Conservation (phyloP, 2,888 invertebrate species). For the Harpalus rubripes region DNA sequence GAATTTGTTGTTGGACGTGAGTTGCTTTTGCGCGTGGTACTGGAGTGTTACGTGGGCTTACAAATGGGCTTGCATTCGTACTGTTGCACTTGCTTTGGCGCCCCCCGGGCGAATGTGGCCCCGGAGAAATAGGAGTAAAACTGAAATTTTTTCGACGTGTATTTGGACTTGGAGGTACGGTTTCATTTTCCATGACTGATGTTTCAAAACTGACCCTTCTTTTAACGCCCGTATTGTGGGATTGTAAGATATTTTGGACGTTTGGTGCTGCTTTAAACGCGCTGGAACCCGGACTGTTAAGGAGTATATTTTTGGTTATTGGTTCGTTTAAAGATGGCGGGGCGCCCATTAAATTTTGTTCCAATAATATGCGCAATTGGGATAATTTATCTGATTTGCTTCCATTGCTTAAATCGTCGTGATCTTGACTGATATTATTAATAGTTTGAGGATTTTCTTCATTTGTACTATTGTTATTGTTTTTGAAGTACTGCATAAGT, state of each 20-base stretch:
- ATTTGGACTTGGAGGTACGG: constrained; percentile 87
- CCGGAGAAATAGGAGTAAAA: constrained; percentile 92
- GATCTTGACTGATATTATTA: constrained; percentile 69
- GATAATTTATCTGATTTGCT: constrained; percentile 84
- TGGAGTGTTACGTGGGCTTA: constrained; percentile 89
- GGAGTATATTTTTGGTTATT: constrained; percentile 63
- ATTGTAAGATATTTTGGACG: constrained; percentile 44
- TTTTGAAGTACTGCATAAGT: constrained; percentile 89
- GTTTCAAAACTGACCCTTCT: constrained; percentile 82
- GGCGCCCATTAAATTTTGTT: constrained; percentile 79
- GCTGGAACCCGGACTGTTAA: constrained; percentile 61
- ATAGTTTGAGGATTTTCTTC: constrained; percentile 60
- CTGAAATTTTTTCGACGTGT: constrained; percentile 89
- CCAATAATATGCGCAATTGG: constrained; percentile 85
- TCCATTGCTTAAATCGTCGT: constrained; percentile 73
- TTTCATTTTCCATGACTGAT: constrained; percentile 74
- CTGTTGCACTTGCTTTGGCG: constrained; percentile 81
- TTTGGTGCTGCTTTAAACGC: constrained; percentile 68
- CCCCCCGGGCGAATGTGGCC: constrained; percentile 82
- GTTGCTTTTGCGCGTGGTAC: constrained; percentile 83
- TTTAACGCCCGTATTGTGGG: constrained; percentile 72
- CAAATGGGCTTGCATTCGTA: constrained; percentile 88
- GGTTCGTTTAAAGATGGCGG: constrained; percentile 24
- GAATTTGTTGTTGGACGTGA: constrained; percentile 80
- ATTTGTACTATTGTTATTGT: constrained; percentile 74